Evolutionary conservation across 37 sponge, comb jelly and placozoan genomes (phyloP).

Genomic region (Lycopodina hypogea): DNA sequence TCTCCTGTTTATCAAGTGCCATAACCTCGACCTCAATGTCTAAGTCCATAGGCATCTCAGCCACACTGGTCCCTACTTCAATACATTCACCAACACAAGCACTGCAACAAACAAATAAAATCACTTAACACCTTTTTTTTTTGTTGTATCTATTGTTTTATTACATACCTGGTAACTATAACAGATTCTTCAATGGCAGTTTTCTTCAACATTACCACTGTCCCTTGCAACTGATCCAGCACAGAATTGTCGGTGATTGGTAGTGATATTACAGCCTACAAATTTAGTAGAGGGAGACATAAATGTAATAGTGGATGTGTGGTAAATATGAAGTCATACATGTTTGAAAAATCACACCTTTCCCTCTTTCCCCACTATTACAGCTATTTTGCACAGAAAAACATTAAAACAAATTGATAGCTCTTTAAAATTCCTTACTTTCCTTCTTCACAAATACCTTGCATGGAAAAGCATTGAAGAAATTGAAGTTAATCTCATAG

Average conservation of each 20-base stretch:
- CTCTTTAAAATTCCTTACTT: no score
- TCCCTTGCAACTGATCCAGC: slow-evolving; percentile 14
- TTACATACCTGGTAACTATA: slow-evolving; percentile 34
- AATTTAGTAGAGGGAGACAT: neutral
- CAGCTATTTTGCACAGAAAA: no score
- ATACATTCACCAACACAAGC: neutral
- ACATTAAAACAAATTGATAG: no score
- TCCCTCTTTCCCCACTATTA: no score
- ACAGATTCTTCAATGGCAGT: slow-evolving; percentile 24
- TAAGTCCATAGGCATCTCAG: slow-evolving; percentile 43
- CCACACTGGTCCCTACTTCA: slow-evolving; percentile 11
- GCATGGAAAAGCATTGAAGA: slow-evolving; percentile 4
- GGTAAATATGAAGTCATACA: no score
- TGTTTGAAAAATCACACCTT: no score
- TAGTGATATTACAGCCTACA: slow-evolving; percentile 1
- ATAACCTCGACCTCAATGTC: slow-evolving; percentile 63
- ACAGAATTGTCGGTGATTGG: neutral
- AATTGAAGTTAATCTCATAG: slow-evolving; percentile 15
- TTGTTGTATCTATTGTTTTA: neutral
- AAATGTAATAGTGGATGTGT: no score
- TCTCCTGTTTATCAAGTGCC: slow-evolving; percentile 16
- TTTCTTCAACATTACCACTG: slow-evolving; percentile 8
- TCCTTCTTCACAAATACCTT: no score
- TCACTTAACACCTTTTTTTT: neutral
- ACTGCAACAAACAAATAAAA: neutral